Percentiles rank a stretch among this genome's conserved stretches.
phyloP scores from a whole-genome alignment of 2,888 invertebrate genomes.

The Orthosia incerta region DNA sequence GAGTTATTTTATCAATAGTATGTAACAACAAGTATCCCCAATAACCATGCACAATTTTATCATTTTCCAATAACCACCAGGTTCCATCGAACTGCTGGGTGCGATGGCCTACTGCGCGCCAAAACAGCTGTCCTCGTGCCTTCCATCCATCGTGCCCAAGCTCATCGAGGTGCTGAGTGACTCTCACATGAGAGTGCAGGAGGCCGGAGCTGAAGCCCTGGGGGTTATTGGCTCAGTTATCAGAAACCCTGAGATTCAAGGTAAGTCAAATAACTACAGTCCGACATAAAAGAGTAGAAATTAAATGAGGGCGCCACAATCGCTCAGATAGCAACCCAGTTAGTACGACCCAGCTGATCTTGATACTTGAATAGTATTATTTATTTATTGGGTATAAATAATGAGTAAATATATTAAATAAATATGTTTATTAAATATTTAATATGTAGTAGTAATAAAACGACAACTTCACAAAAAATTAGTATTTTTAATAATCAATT shows the following conservation, averaged over 20 bases:
- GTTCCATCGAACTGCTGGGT: slow-evolving; percentile 98
- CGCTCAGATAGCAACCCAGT: too few relatives aligned
- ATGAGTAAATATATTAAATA: too few relatives aligned
- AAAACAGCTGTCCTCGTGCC: slow-evolving; percentile 98
- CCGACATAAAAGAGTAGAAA: too few relatives aligned
- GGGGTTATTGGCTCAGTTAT: slow-evolving; percentile 99
- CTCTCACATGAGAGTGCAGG: slow-evolving; percentile 99
- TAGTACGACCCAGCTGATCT: too few relatives aligned
- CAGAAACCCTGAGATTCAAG: slow-evolving; percentile 99
- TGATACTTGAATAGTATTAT: too few relatives aligned
- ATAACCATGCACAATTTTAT: not conserved
- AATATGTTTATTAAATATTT: too few relatives aligned
- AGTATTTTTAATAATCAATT: too few relatives aligned
- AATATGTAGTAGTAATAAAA: too few relatives aligned
- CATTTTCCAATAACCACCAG: slow-evolving; percentile 80
- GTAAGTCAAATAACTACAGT: slow-evolving; percentile 81
- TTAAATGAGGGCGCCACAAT: too few relatives aligned
- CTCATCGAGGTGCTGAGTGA: slow-evolving; percentile 99
- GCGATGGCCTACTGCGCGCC: slow-evolving; percentile 99
- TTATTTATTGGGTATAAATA: too few relatives aligned
- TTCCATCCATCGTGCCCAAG: slow-evolving; percentile 99
- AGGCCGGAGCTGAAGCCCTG: slow-evolving; percentile 98
- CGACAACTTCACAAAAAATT: too few relatives aligned
- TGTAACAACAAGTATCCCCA: not conserved
- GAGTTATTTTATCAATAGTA: too few relatives aligned